Conservation (phyloP, 1,140 invertebrate genomes). For the Hestina assimilis region DNA sequence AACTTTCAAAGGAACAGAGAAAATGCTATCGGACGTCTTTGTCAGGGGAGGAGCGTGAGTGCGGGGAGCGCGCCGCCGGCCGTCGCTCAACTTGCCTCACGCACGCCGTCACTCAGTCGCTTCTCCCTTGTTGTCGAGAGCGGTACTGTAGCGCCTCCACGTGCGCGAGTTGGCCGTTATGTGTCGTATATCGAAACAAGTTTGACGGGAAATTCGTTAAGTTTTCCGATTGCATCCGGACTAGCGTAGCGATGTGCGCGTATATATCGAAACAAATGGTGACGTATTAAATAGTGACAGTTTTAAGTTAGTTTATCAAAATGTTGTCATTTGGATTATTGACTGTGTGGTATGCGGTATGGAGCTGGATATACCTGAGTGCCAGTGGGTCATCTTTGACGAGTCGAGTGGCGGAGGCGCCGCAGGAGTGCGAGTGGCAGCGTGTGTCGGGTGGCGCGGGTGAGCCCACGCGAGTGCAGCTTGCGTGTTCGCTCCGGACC, state of each 20-base stretch:
- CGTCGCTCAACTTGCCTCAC: slow-evolving; percentile 58
- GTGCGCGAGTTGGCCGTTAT: slow-evolving; percentile 58
- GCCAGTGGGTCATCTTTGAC: slow-evolving; percentile 63
- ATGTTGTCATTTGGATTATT: slow-evolving; percentile 72
- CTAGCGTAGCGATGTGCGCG: slow-evolving; percentile 65
- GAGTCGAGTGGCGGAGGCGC: slow-evolving; percentile 78
- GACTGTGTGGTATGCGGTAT: slow-evolving; percentile 53
- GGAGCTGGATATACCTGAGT: slow-evolving; percentile 56
- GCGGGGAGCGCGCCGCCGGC: slow-evolving; percentile 60
- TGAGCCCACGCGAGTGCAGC: slow-evolving; percentile 78
- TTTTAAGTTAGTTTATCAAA: slow-evolving; percentile 58
- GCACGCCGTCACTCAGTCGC: slow-evolving; percentile 65
- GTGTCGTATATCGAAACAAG: slow-evolving; percentile 73
- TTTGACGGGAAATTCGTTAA: slow-evolving; percentile 76
- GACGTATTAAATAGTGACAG: slow-evolving; percentile 71
- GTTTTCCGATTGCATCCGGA: slow-evolving; percentile 65
- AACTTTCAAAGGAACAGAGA: slow-evolving; percentile 64
- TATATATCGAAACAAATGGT: slow-evolving; percentile 52
- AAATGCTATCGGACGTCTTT: slow-evolving; percentile 45
- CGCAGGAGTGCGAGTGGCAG: slow-evolving; percentile 84
- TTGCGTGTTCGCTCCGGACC: slow-evolving; percentile 85
- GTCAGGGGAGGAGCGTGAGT: slow-evolving; percentile 68
- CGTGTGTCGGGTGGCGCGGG: slow-evolving; percentile 77
- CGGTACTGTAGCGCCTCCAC: slow-evolving; percentile 37
- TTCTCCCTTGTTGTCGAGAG: slow-evolving; percentile 42